Base-by-base conservation (phyloP, 2,888 invertebrate genomes). In the Xestia xanthographa region DNA sequence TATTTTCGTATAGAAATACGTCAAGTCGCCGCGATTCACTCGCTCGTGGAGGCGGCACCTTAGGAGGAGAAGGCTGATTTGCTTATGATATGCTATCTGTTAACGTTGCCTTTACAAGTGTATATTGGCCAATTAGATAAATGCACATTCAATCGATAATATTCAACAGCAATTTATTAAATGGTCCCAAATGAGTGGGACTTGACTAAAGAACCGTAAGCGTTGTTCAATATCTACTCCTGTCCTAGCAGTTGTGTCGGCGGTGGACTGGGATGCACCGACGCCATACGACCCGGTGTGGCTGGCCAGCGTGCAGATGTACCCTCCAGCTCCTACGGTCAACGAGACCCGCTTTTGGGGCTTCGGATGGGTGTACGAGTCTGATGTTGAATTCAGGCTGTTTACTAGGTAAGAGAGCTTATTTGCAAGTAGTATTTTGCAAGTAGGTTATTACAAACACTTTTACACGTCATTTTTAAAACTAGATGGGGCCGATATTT, bases 211-310 rank as follows among this genome's bases (percentile, higher is more conserved):
- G 38, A 38, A 8, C 38, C 38, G 38, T 41, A n/a, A 62, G 38
- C 62, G 12, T 63, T n/a, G 0, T 62, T 12, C 8, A 48, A 58
- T 29, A 1, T 50, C 29, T 43, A 34, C 14, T 43, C 74, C 1
- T 48, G 9, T 8, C 1, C 9, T 6, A 80, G 38, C 82, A 91
- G 92, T 86, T 74, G 92, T 89, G 87, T 90, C 92, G 87, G 95
- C 94, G 80, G 91, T 94, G 83, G 82, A 93, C 53, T 96, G 95
- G 95, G 95, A 96, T 70, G 93, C 95, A 41, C 96, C 96, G 60
- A 75, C 92, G 67, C 95, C 96, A 1, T 96, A 96, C 86, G 96
- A 97, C 75, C 96, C 96, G 0, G 96, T 97, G 41, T 97, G 96
- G 97, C 90, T 96, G 77, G 96, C 96, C 66, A 96, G 96, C 85